These are phyloP conservation scores for Pseudomyrmex flavicornis DNA, from an alignment of 1,140 invertebrate species.

Conservation along the genomic window DNA sequence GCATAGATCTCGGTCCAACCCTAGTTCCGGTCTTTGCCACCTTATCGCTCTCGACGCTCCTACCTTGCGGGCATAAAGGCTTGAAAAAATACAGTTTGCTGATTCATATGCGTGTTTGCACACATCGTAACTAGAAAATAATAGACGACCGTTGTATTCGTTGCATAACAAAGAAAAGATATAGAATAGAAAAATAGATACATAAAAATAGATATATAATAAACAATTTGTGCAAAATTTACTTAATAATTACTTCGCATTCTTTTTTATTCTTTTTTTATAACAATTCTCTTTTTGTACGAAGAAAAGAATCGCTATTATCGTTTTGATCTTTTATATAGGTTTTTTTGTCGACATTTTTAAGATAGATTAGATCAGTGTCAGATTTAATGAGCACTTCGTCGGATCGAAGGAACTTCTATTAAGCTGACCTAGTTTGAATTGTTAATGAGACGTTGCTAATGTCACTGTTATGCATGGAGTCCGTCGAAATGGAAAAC, in stretches of 20 bases:
- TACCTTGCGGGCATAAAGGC: slow-evolving; percentile 4
- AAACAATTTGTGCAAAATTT: too few species aligned
- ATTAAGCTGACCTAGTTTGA: slow-evolving; percentile 56
- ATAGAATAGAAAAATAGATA: too few species aligned
- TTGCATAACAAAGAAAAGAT: background rate
- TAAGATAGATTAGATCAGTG: background rate
- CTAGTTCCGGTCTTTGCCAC: slow-evolving; percentile 63
- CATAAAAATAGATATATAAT: too few species aligned
- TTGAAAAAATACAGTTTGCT: slow-evolving; percentile 24
- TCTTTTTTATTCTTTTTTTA: too few species aligned
- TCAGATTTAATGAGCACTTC: background rate
- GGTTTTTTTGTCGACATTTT: background rate
- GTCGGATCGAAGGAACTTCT: slow-evolving; percentile 1
- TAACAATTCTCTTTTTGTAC: background rate
- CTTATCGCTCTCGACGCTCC: slow-evolving; percentile 64
- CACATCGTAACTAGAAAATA: background rate
- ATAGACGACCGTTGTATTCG: background rate
- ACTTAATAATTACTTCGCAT: too few species aligned
- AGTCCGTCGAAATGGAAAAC: slow-evolving; percentile 53
- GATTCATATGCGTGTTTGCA: slow-evolving; percentile 26
- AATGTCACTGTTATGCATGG: slow-evolving; percentile 50
- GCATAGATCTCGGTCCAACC: slow-evolving; percentile 3
- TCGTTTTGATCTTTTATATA: background rate
- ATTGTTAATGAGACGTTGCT: slow-evolving; percentile 62
- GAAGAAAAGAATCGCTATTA: background rate